Percentiles rank a stretch among this genome's conserved stretches.
These are phyloP conservation scores for Anorthoa munda DNA, from an alignment of 2,888 invertebrate genomes.

Conservation along the genomic window DNA sequence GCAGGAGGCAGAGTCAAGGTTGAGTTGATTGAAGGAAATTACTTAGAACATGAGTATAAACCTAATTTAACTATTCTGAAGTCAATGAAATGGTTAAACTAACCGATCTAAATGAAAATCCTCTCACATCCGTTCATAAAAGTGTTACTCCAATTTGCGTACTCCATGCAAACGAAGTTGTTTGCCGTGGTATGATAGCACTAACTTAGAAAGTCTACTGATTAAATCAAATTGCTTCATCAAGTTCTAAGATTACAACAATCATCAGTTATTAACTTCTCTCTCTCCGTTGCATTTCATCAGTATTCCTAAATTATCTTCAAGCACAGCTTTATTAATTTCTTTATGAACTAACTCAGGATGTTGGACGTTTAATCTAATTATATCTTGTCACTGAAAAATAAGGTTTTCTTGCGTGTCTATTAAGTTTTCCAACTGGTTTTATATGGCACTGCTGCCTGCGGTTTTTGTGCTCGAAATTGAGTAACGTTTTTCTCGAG, in stretches of 20 bases:
- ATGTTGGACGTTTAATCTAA: slow-evolving; percentile 26
- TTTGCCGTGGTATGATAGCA: slow-evolving; percentile 53
- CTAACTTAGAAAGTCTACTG: slow-evolving; percentile 65
- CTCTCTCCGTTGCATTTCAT: slow-evolving; percentile 27
- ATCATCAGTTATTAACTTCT: slow-evolving; percentile 60
- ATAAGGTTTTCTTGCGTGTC: slow-evolving; percentile 16
- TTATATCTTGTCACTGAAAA: slow-evolving; percentile 51
- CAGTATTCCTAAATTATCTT: slow-evolving; percentile 39
- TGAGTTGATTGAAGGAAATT: too few relatives aligned
- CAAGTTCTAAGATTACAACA: slow-evolving; percentile 61
- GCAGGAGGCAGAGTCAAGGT: too few relatives aligned
- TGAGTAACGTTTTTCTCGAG: background rate
- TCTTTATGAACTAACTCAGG: slow-evolving; percentile 32
- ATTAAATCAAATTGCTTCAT: slow-evolving; percentile 70
- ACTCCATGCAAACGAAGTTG: slow-evolving; percentile 52
- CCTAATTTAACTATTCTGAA: background rate
- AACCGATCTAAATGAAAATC: background rate
- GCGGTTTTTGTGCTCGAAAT: background rate
- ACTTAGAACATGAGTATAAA: background rate
- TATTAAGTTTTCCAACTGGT: slow-evolving; percentile 13
- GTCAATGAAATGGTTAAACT: background rate
- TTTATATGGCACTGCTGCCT: background rate
- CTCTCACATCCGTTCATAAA: slow-evolving; percentile 4
- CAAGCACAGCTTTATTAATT: slow-evolving; percentile 40
- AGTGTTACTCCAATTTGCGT: slow-evolving; percentile 52